phyloP scores from a whole-genome alignment of 2,113 vertebrate species.

The Melanerpes aurifrons region DNA sequence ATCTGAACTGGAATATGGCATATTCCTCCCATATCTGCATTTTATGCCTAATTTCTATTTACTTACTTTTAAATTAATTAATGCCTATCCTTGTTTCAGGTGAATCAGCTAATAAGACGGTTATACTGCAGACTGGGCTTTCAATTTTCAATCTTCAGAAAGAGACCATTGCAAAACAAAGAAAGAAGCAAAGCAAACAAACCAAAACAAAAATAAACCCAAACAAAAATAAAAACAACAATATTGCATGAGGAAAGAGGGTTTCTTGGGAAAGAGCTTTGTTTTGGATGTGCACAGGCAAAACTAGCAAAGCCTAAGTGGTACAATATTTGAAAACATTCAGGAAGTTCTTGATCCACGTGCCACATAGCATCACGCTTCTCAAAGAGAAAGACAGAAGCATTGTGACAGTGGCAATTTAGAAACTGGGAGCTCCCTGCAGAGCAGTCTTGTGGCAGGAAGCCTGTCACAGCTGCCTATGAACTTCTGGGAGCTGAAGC shows the following conservation, averaged over 20 bases:
- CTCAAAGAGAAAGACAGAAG: neutral
- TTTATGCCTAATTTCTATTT: neutral
- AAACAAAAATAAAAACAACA: neutral
- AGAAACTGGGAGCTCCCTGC: neutral
- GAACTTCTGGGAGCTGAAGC: neutral
- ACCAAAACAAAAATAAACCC: too few species aligned
- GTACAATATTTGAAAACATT: neutral
- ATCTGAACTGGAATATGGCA: neutral
- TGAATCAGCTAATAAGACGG: neutral
- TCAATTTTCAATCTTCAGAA: neutral
- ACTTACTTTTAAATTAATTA: neutral
- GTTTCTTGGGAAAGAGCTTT: neutral
- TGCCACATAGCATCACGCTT: neutral
- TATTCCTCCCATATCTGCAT: neutral
- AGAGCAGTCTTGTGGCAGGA: neutral
- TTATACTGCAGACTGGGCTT: neutral
- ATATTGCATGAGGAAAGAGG: neutral
- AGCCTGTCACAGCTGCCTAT: rapidly evolving
- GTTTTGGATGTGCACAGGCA: neutral
- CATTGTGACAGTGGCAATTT: neutral
- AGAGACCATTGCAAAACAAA: neutral
- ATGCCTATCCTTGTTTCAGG: neutral
- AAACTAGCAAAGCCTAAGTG: neutral
- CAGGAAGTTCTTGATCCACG: neutral
- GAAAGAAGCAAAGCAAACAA: too few species aligned